Percentiles rank a stretch among this genome's conserved stretches.
phyloP scores from a whole-genome alignment of 2,113 vertebrate species.

The Onychorhynchus coronatus region DNA sequence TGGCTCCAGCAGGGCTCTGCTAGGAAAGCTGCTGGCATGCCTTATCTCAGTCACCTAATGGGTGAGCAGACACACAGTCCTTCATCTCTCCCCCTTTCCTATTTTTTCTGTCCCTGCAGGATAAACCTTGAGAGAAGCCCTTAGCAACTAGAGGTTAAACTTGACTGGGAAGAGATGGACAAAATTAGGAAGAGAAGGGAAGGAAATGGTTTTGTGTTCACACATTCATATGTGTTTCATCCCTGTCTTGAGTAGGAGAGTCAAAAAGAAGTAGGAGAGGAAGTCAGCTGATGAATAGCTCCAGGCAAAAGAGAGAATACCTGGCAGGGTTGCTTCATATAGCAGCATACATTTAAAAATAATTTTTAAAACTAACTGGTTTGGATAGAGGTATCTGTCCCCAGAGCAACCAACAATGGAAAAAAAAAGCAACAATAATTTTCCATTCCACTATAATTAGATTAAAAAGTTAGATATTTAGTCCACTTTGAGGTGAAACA shows the following conservation, averaged over 20 bases:
- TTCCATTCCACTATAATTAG: constrained; percentile 34
- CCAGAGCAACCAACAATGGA: not conserved
- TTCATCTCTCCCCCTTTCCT: not conserved
- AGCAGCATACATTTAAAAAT: not conserved
- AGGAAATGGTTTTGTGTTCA: not conserved
- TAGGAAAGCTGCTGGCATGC: not conserved
- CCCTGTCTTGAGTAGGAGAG: not conserved
- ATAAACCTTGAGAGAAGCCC: not conserved
- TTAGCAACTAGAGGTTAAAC: not conserved
- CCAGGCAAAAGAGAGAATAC: not conserved
- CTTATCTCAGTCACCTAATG: fast-evolving
- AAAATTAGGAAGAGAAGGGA: not conserved
- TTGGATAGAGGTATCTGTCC: not conserved
- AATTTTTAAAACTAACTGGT: not conserved
- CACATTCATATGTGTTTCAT: not conserved
- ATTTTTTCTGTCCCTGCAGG: not conserved
- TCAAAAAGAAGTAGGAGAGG: not conserved
- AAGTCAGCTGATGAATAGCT: not conserved
- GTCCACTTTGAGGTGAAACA: not conserved
- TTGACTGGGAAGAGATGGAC: not conserved
- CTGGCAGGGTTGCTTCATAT: not conserved
- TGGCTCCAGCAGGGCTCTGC: not conserved
- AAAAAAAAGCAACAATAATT: not conserved
- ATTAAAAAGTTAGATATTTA: constrained; percentile 4
- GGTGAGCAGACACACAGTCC: not conserved